Percentiles rank a stretch among this genome's conserved stretches.
Evolutionary conservation across 2,113 vertebrate genomes (phyloP).

Genomic region (Amblyornis subalaris): DNA sequence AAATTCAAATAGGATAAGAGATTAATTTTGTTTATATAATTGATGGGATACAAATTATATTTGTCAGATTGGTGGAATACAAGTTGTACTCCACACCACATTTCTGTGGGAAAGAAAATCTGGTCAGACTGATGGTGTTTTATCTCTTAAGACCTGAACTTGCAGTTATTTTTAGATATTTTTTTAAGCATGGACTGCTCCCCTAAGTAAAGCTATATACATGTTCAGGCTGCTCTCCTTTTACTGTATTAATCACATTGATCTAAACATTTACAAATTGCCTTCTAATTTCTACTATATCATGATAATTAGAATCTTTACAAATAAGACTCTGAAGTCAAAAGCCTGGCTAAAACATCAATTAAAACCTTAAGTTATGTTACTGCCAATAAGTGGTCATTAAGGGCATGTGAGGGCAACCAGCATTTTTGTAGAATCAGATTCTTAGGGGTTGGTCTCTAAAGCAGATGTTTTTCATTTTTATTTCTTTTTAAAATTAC

Average conservation of each 20-base stretch:
- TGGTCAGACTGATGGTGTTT: neutral
- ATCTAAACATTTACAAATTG: slow-evolving; percentile 47
- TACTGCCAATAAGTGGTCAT: slow-evolving; percentile 52
- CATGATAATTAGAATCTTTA: slow-evolving; percentile 47
- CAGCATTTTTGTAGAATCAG: neutral
- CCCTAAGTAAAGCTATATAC: neutral
- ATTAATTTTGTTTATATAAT: neutral
- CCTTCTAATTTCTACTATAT: slow-evolving; percentile 44
- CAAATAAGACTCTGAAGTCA: slow-evolving; percentile 26
- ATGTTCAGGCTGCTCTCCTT: neutral
- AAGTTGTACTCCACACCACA: neutral
- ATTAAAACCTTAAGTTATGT: slow-evolving; percentile 52
- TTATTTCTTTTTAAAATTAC: neutral
- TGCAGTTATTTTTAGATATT: neutral
- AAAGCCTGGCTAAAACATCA: slow-evolving; percentile 35
- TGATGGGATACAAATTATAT: neutral
- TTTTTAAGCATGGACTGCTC: neutral
- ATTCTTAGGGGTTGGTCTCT: neutral
- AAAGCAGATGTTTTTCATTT: slow-evolving; percentile 29
- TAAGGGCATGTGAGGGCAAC: slow-evolving; percentile 38
- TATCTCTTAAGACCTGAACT: neutral
- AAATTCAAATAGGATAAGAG: neutral
- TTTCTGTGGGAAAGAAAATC: neutral
- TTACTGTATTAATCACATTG: neutral
- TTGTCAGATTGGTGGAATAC: neutral